These are phyloP conservation scores for Podilymbus podiceps DNA, from an alignment of 2,113 vertebrate species.

Conservation along the genomic window DNA sequence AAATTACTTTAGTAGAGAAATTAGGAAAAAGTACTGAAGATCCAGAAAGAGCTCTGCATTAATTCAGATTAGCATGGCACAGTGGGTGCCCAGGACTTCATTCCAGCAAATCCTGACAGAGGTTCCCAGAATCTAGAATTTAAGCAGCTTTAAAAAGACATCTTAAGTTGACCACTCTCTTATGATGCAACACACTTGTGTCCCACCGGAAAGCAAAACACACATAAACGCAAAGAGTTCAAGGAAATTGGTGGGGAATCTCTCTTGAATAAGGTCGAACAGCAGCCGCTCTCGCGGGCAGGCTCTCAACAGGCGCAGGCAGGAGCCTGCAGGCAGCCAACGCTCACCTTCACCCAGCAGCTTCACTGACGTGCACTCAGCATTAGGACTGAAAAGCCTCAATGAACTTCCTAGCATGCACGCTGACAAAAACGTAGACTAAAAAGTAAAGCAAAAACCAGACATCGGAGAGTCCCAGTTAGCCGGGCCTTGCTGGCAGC, in stretches of 20 bases:
- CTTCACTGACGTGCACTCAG: not conserved
- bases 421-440: not conserved
- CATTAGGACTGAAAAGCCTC: not conserved
- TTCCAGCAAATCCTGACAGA: not conserved
- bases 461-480: rapidly evolving
- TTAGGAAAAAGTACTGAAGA: not conserved
- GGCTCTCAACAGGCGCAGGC: not conserved
- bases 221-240: not conserved
- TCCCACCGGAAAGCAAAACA: not conserved
- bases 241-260: not conserved
- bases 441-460: not conserved
- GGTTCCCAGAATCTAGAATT: not conserved
- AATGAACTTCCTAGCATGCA: not conserved
- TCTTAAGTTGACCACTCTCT: not conserved
- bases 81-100: not conserved
- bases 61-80: not conserved
- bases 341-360: not conserved
- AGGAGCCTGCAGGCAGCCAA: not conserved
- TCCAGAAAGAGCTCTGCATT: not conserved
- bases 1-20: not conserved
- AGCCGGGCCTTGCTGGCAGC: not conserved
- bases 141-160: not conserved
- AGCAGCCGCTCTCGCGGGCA: not conserved
- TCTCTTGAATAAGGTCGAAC: not conserved
- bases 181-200: not conserved